Evolutionary conservation across 2,888 invertebrate genomes (phyloP).

Genomic region (Brachypalpus laphriformis): DNA sequence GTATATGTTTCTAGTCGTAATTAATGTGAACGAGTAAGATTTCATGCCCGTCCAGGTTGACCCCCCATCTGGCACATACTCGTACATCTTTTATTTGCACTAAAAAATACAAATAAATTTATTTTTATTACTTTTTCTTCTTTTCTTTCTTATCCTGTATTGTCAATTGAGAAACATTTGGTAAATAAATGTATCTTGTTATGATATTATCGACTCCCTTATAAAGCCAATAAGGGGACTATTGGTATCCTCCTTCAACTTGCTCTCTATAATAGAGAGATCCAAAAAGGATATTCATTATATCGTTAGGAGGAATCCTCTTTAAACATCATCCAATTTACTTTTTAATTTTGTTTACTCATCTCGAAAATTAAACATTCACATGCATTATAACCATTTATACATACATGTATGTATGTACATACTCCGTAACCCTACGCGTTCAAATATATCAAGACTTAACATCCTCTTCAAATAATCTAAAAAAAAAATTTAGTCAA

Average conservation of each 20-base stretch:
- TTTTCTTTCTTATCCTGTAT: too few species aligned
- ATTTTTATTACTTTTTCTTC: too few species aligned
- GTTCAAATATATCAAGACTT: neutral
- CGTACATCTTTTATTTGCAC: too few species aligned
- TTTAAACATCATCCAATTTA: slow-evolving; percentile 1
- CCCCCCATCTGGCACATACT: too few species aligned
- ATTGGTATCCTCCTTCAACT: neutral
- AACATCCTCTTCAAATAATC: slow-evolving; percentile 13
- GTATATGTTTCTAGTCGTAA: too few species aligned
- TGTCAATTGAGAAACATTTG: too few species aligned
- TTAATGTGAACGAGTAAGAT: too few species aligned
- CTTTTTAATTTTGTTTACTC: slow-evolving; percentile 7
- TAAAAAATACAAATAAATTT: too few species aligned
- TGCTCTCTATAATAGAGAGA: neutral
- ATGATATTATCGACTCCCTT: too few species aligned
- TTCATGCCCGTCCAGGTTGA: too few species aligned
- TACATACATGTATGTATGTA: neutral
- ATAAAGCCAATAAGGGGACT: too few species aligned
- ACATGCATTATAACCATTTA: neutral
- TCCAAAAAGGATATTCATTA: neutral
- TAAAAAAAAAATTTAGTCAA: slow-evolving; percentile 7
- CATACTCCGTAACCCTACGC: neutral
- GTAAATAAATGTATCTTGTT: too few species aligned
- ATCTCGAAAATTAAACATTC: slow-evolving; percentile 8
- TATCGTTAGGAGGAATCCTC: neutral